Evolutionary conservation across 1,140 invertebrate genomes (phyloP).

Genomic region (Cyrtorhinus lividipennis): DNA sequence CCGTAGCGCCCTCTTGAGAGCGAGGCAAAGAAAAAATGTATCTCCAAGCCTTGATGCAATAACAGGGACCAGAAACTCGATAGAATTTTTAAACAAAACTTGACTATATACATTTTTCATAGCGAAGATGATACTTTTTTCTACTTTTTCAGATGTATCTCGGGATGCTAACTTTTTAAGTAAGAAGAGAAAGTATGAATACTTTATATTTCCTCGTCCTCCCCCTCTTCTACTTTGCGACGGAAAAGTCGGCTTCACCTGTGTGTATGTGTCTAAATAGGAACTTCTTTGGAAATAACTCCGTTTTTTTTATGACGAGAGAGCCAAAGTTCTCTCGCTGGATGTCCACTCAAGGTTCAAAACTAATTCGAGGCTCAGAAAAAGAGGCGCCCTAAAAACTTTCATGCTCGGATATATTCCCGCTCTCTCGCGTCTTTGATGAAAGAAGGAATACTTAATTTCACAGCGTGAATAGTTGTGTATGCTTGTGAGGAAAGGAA

Average conservation of each 20-base stretch:
- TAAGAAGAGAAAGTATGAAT: slow-evolving; percentile 5
- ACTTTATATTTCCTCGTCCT: slow-evolving; percentile 9
- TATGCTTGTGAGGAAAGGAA: too few relatives aligned
- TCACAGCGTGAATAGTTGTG: too few relatives aligned
- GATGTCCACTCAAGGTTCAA: slow-evolving; percentile 7
- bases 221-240: not conserved
- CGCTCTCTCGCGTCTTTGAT: too few relatives aligned
- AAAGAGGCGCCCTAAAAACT: too few relatives aligned
- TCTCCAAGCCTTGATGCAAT: slow-evolving; percentile 24
- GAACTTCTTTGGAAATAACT: slow-evolving; percentile 7
- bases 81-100: slow-evolving; percentile 26
- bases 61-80: slow-evolving; percentile 23
- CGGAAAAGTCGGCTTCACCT: not conserved
- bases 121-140: slow-evolving; percentile 21
- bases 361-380: slow-evolving; percentile 3
- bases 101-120: slow-evolving; percentile 26
- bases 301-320: slow-evolving; percentile 6
- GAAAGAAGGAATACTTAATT: too few relatives aligned
- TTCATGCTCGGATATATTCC: too few relatives aligned
- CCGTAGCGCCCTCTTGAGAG: not conserved
- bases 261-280: slow-evolving; percentile 7
- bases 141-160: slow-evolving; percentile 14
- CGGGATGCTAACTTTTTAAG: slow-evolving; percentile 19
- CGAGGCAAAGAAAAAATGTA: slow-evolving; percentile 16
- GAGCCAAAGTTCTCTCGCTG: not conserved